These are phyloP conservation scores for Chrysoperla carnea DNA, from an alignment of 1,140 invertebrate genomes.

Conservation along the genomic window DNA sequence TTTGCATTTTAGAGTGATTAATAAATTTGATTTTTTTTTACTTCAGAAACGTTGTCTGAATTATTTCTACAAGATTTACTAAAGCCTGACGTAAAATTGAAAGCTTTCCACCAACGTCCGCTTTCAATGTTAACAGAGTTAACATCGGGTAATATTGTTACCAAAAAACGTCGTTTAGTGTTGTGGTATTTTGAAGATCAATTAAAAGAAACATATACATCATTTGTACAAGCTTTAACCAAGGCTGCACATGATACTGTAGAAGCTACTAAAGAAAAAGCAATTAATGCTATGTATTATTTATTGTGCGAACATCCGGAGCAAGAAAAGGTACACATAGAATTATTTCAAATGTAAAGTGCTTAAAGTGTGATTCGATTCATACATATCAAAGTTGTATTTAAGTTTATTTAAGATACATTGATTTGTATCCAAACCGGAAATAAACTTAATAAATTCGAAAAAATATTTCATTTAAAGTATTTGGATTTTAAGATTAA, in stretches of 20 bases:
- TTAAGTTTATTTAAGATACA: no score
- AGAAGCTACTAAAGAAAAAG: constrained; percentile 67
- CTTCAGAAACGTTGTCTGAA: constrained; percentile 50
- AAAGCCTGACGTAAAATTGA: constrained; percentile 49
- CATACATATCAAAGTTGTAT: no score
- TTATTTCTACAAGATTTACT: constrained; percentile 62
- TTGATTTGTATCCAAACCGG: no score
- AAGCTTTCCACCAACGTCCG: constrained; percentile 52
- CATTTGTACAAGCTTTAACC: constrained; percentile 44
- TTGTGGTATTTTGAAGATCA: constrained; percentile 70
- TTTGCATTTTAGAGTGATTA: constrained; percentile 1
- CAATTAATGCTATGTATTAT: constrained; percentile 58
- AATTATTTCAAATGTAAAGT: no score
- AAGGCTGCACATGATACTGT: constrained; percentile 45
- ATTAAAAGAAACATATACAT: constrained; percentile 56
- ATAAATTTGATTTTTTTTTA: constrained; percentile 7
- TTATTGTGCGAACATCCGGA: constrained; percentile 70
- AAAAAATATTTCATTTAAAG: no score
- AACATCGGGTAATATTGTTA: constrained; percentile 28
- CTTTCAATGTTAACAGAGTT: constrained; percentile 29
- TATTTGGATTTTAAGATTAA: no score
- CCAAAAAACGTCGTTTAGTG: constrained; percentile 32
- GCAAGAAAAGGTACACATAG: constrained; percentile 62
- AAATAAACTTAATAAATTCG: no score
- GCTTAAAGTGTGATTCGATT: no score